Evolutionary conservation across 2,113 vertebrate genomes (phyloP).

Genomic region (Chauna torquata): DNA sequence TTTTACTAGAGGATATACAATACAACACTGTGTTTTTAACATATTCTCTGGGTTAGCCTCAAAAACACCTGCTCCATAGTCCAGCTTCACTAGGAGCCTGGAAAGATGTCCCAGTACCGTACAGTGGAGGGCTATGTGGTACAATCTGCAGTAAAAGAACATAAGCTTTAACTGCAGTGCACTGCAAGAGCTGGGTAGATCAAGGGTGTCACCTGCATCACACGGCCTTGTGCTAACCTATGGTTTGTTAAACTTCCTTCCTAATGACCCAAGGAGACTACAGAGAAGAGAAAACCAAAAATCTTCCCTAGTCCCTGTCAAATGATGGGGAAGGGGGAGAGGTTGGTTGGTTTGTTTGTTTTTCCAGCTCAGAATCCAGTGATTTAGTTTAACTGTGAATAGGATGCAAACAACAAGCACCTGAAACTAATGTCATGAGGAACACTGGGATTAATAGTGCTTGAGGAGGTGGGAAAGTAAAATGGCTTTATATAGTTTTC

Average conservation of each 20-base stretch:
- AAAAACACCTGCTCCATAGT: background rate
- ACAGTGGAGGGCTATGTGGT: background rate
- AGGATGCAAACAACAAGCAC: background rate
- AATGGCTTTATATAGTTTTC: background rate
- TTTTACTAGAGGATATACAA: background rate
- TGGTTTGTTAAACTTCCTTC: background rate
- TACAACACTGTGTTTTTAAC: background rate
- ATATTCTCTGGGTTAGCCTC: background rate
- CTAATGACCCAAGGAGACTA: background rate
- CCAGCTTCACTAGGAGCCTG: background rate
- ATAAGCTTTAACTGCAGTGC: background rate
- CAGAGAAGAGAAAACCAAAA: background rate
- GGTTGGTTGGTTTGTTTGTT: background rate
- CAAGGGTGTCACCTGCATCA: background rate
- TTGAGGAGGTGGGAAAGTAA: background rate
- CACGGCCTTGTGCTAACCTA: background rate
- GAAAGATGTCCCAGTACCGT: background rate
- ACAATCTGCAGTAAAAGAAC: background rate
- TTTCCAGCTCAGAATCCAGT: background rate
- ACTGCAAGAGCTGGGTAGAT: background rate
- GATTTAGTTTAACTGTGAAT: background rate
- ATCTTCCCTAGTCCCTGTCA: background rate
- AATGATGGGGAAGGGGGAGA: background rate
- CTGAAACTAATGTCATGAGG: background rate
- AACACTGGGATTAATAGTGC: background rate